Evolutionary conservation across 2,888 invertebrate genomes (phyloP).

Genomic region (Urechis unicinctus): DNA sequence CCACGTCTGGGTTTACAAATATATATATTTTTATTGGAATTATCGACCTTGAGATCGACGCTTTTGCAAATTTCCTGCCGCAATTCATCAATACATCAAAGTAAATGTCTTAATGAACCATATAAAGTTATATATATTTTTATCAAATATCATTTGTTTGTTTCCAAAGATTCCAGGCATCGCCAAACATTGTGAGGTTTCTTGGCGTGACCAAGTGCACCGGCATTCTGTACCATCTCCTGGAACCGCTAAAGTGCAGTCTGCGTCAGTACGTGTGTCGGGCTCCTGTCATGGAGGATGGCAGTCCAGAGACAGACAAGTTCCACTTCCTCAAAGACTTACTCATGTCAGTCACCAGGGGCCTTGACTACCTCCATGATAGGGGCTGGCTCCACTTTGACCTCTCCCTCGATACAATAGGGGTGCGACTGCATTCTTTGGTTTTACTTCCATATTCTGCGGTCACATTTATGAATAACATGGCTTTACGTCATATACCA

Average conservation of each 20-base stretch:
- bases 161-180: slow-evolving; percentile 10
- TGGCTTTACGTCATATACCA: background rate
- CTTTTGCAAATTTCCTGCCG: too few relatives aligned
- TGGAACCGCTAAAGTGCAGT: slow-evolving; percentile 21
- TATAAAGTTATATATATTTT: background rate
- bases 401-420: slow-evolving; percentile 27
- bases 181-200: slow-evolving; percentile 10
- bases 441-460: slow-evolving; percentile 1
- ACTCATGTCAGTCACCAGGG: slow-evolving; percentile 21
- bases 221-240: slow-evolving; percentile 18
- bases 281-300: slow-evolving; percentile 3
- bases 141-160: background rate
- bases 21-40: too few relatives aligned
- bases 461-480: background rate
- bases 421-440: too few relatives aligned
- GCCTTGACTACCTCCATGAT: slow-evolving; percentile 26
- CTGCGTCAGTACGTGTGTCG: slow-evolving; percentile 14
- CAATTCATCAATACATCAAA: too few relatives aligned
- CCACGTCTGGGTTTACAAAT: too few relatives aligned
- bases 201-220: slow-evolving; percentile 8
- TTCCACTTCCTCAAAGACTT: slow-evolving; percentile 14
- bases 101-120: too few relatives aligned
- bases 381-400: slow-evolving; percentile 26
- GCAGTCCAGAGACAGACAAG: slow-evolving; percentile 15
- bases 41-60: too few relatives aligned